Base-by-base conservation (phyloP, 1,140 invertebrate species). In the Tetramorium simillimum region DNA sequence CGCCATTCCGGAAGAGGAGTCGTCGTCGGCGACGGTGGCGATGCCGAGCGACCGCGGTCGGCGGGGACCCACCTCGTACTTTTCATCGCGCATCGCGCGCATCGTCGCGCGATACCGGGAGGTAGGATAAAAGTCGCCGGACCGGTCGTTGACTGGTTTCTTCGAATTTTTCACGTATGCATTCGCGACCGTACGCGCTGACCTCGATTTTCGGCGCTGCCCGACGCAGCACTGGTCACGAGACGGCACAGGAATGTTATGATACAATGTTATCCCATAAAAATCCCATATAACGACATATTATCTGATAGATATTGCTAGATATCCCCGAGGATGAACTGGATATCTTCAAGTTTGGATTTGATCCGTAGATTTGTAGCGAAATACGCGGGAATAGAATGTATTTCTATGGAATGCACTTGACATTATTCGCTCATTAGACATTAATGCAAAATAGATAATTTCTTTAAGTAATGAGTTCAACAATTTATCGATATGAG, bases 121-220 rank as follows among this genome's bases (percentile, higher is more conserved):
- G 21, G 65, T 33, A 51, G 49, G 49, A 86, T 78, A 16, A 69
- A 14, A 49, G 43, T 51, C 14, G 40, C 18, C 37, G 28, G 70
- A 90, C 75, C 88, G 90, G 87, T 89, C 89, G 76, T 77, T 76
- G 84, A 65, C 84, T 89, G 67, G 78, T 86, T 88, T 90, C 89
- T 60, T 88, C 16, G 60, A 90, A 91, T 88, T 88, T 90, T 91
- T 90, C 86, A 75, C 18, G 78, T 28, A 58, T 49, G 53, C 69
- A 80, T 12, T 70, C n/a, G 40, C 33, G n/a, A 65, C n/a, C 21
- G 67, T 62, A 80, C 69, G 37, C 37, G 14, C 14, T 90, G 88
- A 85, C 88, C 88, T 78, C 85, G 72, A 87, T 91, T 90, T 88
- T 91, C 40, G 69, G 69, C n/a, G 40, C 7, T 46, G 51, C 5